phyloP scores from a whole-genome alignment of 2,113 vertebrate genomes.

The Oryzias curvinotus region DNA sequence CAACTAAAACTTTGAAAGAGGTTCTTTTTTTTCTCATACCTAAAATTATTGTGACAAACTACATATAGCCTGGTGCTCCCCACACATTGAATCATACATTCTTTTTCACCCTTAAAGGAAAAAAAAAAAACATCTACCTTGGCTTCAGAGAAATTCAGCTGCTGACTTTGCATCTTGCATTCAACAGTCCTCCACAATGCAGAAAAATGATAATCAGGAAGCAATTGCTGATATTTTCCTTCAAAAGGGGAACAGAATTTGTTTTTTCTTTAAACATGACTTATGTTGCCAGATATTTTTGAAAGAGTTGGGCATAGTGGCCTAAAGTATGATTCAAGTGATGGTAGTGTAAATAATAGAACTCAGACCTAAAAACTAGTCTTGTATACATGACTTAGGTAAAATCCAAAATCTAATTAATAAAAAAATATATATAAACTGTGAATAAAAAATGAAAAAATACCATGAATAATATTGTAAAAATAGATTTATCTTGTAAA shows the following conservation, averaged over 20 bases:
- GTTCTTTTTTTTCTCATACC: slow-evolving; percentile 19
- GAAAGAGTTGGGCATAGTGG: too few relatives aligned
- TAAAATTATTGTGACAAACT: slow-evolving; percentile 32
- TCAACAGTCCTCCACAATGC: slow-evolving; percentile 1
- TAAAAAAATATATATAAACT: too few relatives aligned
- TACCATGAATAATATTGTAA: too few relatives aligned
- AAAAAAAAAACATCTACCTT: slow-evolving; percentile 40
- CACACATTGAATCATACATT: slow-evolving; percentile 11
- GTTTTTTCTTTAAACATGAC: too few relatives aligned
- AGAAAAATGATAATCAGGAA: slow-evolving; percentile 17
- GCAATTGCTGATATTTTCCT: slow-evolving; percentile 23
- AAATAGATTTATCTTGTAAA: too few relatives aligned
- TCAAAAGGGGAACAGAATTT: slow-evolving; percentile 18
- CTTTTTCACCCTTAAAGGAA: slow-evolving; percentile 11
- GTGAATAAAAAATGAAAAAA: too few relatives aligned
- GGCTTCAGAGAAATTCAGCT: slow-evolving; percentile 25
- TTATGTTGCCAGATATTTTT: too few relatives aligned
- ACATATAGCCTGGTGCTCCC: slow-evolving; percentile 19
- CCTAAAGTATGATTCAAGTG: too few relatives aligned
- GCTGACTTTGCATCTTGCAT: slow-evolving; percentile 32
- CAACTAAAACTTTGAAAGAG: slow-evolving; percentile 44
- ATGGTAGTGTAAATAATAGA: too few relatives aligned
- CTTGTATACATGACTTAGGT: too few relatives aligned
- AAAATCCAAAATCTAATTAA: too few relatives aligned
- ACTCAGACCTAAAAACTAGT: too few relatives aligned